Evolutionary conservation across 1,140 invertebrate species (phyloP).

Genomic region (Maniola jurtina): DNA sequence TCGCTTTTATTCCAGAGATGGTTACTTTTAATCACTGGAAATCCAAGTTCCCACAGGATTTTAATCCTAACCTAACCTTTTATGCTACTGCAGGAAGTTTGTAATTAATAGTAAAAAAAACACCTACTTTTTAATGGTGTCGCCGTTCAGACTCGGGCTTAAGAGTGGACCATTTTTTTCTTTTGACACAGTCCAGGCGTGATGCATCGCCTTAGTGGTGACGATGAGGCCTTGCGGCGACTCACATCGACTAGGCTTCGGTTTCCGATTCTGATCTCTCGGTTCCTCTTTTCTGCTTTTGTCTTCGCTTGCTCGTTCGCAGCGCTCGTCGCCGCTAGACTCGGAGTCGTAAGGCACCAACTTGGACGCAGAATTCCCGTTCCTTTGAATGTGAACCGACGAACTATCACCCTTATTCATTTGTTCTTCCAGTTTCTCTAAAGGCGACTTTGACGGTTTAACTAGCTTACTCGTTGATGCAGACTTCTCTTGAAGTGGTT

Average conservation of each 20-base stretch:
- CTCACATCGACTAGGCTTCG: constrained; percentile 54
- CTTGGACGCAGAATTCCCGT: constrained; percentile 50
- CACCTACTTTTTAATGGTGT: constrained; percentile 73
- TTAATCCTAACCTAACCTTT: no score
- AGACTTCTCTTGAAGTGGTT: constrained; percentile 48
- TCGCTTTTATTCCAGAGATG: no score
- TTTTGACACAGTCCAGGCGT: constrained; percentile 76
- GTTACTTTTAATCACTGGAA: background rate
- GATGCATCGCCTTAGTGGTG: constrained; percentile 70
- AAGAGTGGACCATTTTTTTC: constrained; percentile 63
- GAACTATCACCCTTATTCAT: constrained; percentile 58
- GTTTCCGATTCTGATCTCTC: constrained; percentile 34
- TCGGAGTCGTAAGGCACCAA: constrained; percentile 73
- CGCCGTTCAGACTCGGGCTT: constrained; percentile 72
- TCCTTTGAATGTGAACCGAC: constrained; percentile 42
- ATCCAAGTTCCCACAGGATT: background rate
- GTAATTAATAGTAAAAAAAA: constrained; percentile 1
- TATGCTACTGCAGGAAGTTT: background rate
- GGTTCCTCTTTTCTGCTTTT: constrained; percentile 35
- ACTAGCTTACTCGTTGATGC: constrained; percentile 49
- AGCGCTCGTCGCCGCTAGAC: constrained; percentile 62
- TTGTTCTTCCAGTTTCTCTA: constrained; percentile 70
- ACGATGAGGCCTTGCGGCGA: constrained; percentile 57
- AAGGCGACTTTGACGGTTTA: constrained; percentile 56
- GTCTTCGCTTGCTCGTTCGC: constrained; percentile 46